These are phyloP conservation scores for Trichoplusia ni DNA, from an alignment of 1,140 invertebrate species.

Conservation along the genomic window DNA sequence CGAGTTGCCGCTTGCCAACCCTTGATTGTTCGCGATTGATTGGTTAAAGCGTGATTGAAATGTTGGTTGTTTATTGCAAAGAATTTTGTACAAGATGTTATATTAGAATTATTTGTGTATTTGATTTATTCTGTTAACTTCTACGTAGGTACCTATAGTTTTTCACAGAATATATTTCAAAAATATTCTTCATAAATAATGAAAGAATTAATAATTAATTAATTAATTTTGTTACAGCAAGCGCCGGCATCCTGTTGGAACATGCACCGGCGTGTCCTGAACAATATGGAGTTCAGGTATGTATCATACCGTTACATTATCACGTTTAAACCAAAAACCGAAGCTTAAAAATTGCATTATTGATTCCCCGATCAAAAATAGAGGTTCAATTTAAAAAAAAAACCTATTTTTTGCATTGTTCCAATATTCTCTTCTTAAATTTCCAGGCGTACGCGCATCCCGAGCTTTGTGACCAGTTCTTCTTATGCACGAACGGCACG, in stretches of 20 bases:
- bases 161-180: neutral
- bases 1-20: conserved; percentile 9
- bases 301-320: too few relatives aligned
- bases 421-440: neutral
- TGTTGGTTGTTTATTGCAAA: neutral
- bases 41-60: neutral
- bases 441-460: conserved; percentile 92
- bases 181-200: neutral
- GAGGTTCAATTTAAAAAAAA: too few relatives aligned
- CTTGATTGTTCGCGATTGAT: conserved; percentile 1
- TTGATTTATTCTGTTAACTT: too few relatives aligned
- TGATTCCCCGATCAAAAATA: too few relatives aligned
- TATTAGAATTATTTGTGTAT: too few relatives aligned
- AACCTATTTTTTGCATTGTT: too few relatives aligned
- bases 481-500: conserved; percentile 95
- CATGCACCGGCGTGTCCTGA: conserved; percentile 85
- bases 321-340: neutral
- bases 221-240: conserved; percentile 60
- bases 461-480: conserved; percentile 92
- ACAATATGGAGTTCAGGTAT: conserved; percentile 84
- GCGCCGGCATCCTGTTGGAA: conserved; percentile 72
- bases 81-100: too few relatives aligned
- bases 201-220: neutral
- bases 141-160: neutral
- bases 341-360: neutral